Base-by-base conservation (phyloP, 2,888 invertebrate genomes). In the Andrena fulva region DNA sequence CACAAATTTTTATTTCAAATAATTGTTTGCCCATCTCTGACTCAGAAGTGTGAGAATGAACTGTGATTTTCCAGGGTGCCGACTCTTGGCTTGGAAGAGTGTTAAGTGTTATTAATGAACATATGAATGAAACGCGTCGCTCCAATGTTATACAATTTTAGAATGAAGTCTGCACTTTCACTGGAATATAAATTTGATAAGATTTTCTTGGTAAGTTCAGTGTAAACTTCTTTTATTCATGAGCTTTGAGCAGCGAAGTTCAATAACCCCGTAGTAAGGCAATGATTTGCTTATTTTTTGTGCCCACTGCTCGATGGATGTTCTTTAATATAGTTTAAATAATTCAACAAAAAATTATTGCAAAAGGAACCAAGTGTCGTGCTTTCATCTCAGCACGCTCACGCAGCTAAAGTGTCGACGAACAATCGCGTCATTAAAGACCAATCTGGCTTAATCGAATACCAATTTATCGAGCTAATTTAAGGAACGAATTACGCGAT, bases 401-500 rank as follows among this genome's bases (percentile, higher is more conserved):
- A 1, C 12, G 16, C 33, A 0, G 68, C n/a, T 74, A 56, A 56
- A 7, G 48, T 52, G 33, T 24, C 10, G n/a, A 59, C 73, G 67
- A 56, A 20, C 29, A 33, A 33, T 16, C 8, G 16, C 12, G 52
- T 56, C 20, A 20, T 59, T 35, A 59, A 20, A 31, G 33, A 59
- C 48, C 16, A 48, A 64, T 42, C n/a, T n/a, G 2, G 0, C 29
- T 6, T 56, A 75, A 77, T 42, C 16, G 48, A 8, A 31, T 12
- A 35, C 1, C 24, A 33, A 77, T 75, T 75, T 50, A 33, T 20
- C 50, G 8, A 3, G 31, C 0, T 67, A 62, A 68, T 68, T 77
- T 77, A 68, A 76, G 24, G 54, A 54, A 56, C 54, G 48, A 68
- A 63, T 72, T 66, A 70, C 35, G 29, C 48, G 31, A 70, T 35